Percentiles rank a stretch among this genome's conserved stretches.
Conservation (phyloP, 2,797 vertebrate genomes). For the Phrynocephalus guinanensis region DNA sequence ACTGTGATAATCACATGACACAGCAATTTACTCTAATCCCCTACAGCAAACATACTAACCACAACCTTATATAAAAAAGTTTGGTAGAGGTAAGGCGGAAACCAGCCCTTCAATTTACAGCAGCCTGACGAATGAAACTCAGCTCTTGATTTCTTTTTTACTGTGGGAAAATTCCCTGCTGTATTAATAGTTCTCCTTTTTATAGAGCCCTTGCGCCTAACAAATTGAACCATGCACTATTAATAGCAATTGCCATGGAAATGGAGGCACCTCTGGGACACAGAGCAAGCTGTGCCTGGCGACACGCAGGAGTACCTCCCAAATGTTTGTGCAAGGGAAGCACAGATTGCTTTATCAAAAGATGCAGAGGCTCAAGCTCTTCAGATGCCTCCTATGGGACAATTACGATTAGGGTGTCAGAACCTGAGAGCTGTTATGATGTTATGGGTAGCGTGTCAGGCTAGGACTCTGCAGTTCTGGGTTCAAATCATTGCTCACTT, state of each 20-base stretch:
- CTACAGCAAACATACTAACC: constrained; percentile 21
- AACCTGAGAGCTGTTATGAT: no score
- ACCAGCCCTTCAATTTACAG: constrained; percentile 36
- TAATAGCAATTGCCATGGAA: constrained; percentile 48
- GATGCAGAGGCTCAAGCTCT: not conserved
- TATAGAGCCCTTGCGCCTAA: constrained; percentile 66
- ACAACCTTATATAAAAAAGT: constrained; percentile 39
- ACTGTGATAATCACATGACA: not conserved
- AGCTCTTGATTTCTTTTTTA: constrained; percentile 54
- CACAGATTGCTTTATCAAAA: not conserved
- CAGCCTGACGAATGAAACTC: constrained; percentile 45
- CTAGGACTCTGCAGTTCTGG: not conserved
- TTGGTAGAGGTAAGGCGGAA: constrained; percentile 59
- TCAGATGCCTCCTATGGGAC: not conserved
- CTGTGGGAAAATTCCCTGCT: constrained; percentile 69
- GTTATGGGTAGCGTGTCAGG: not conserved
- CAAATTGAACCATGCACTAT: constrained; percentile 57
- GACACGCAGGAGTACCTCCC: not conserved
- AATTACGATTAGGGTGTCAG: not conserved
- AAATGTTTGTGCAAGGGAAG: not conserved
- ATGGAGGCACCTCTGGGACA: constrained; percentile 26
- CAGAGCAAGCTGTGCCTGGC: not conserved
- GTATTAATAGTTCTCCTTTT: constrained; percentile 61
- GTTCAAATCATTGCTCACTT: no score
- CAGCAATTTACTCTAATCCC: constrained; percentile 10